Base-by-base conservation (phyloP, 2,113 vertebrate genomes). In the Neofelis nebulosa region DNA sequence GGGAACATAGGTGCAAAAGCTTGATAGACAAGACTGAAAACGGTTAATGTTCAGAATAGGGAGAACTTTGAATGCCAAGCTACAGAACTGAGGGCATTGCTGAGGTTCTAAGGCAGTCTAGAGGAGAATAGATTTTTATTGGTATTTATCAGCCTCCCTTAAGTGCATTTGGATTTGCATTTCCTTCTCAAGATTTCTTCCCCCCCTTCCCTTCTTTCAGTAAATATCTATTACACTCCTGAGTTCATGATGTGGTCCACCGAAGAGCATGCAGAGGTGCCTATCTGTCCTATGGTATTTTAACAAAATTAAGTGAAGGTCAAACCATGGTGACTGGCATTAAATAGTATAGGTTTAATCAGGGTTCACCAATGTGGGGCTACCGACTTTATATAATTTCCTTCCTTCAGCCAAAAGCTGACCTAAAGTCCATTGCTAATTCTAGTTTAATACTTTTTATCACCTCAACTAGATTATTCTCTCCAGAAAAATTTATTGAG, bases 371-470 rank as follows among this genome's bases (percentile, higher is more conserved):
- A 38, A 33, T 86, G 6, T 68, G 10, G 19, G 29, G 19, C 76
- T 89, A 36, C 19, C 50, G 86, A 89, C 89, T 96, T 79, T 91
- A 78, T 73, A 66, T 63, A 86, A 89, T 89, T 85, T 25, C 68
- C 45, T 81, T 86, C 80, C 38, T 90, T 94, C 48, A 57, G 21
- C 52, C 52, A 36, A 57, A 3, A 16, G 45, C 19, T 88, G 65
- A 96, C 15, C 29, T 91, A 57, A 69, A 21, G 25, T 88, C 84
- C 7, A 45, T 48, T 15, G 66, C 78, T 92, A 85, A 80, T 88
- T 94, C 76, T 73, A 94, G 29, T 50, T 85, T 85, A 79, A 79
- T 38, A 82, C 21, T 73, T 74, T 86, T 79, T 88, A 81, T 82
- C 71, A 85, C 18, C 33, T 88, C 45, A 76, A 48, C 38, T 71